These are phyloP conservation scores for Psilopsiagon aymara DNA, from an alignment of 2,113 vertebrate species.

Conservation along the genomic window DNA sequence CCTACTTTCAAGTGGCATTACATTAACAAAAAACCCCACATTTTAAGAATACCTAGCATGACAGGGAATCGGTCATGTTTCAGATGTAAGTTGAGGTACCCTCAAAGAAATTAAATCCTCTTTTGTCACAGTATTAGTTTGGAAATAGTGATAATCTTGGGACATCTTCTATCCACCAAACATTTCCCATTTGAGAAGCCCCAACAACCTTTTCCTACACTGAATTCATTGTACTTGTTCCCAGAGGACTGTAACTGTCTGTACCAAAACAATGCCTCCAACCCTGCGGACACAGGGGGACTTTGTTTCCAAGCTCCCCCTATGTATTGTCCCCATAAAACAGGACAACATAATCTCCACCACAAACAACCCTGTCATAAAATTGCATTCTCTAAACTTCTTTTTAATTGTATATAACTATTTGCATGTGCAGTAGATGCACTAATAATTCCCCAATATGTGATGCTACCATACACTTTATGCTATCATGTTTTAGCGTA, in stretches of 20 bases:
- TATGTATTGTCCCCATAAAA: background rate
- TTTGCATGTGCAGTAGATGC: background rate
- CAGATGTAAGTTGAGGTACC: background rate
- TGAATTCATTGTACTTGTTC: background rate
- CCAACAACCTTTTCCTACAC: background rate
- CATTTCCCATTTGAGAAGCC: background rate
- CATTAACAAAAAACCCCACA: background rate
- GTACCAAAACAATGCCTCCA: background rate
- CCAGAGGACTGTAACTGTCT: background rate
- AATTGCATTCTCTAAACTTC: background rate
- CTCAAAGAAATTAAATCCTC: background rate
- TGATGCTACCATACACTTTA: background rate
- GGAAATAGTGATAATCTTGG: background rate
- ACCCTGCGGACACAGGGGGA: background rate
- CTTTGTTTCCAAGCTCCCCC: background rate
- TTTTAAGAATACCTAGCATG: conserved; percentile 4
- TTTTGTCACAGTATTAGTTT: background rate
- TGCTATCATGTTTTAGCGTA: background rate
- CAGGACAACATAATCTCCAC: background rate
- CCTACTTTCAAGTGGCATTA: background rate
- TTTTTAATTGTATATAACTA: background rate
- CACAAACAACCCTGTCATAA: background rate
- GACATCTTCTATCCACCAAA: rapidly evolving
- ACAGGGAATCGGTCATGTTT: background rate
- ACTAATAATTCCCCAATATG: background rate